These are phyloP conservation scores for Globia sparganii DNA, from an alignment of 2,888 invertebrate species.

Conservation along the genomic window DNA sequence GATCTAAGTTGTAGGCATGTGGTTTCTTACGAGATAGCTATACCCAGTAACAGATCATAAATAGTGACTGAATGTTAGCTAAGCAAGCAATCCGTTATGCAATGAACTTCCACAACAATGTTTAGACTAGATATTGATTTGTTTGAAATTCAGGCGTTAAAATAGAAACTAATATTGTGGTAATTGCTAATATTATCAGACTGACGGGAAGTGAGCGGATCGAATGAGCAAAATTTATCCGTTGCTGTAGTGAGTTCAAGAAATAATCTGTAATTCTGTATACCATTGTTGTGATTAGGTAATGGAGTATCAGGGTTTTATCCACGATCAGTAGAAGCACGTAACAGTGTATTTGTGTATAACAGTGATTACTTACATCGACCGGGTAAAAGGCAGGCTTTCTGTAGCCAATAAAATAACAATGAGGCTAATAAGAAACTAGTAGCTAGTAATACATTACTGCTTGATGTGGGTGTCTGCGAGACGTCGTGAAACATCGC, in stretches of 20 bases:
- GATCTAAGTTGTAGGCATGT: slow-evolving; percentile 17
- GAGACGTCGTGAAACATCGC: slow-evolving; percentile 39
- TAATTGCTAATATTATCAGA: slow-evolving; percentile 44
- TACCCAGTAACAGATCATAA: slow-evolving; percentile 30
- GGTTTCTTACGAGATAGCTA: slow-evolving; percentile 31
- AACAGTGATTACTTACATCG: slow-evolving; percentile 54
- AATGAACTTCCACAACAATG: slow-evolving; percentile 31
- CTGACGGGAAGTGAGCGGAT: slow-evolving; percentile 37
- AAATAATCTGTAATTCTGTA: slow-evolving; percentile 28
- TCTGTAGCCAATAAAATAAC: slow-evolving; percentile 59
- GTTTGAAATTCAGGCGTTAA: slow-evolving; percentile 39
- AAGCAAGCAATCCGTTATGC: slow-evolving; percentile 25
- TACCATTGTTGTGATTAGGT: slow-evolving; percentile 44
- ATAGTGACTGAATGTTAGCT: slow-evolving; percentile 19
- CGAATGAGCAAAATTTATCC: slow-evolving; percentile 37
- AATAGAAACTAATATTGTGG: slow-evolving; percentile 49
- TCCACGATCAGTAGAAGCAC: slow-evolving; percentile 34
- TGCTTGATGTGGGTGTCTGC: slow-evolving; percentile 47
- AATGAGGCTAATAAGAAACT: slow-evolving; percentile 55
- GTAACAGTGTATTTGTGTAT: slow-evolving; percentile 42
- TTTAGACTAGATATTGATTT: slow-evolving; percentile 35
- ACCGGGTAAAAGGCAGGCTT: slow-evolving; percentile 54
- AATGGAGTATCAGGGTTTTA: slow-evolving; percentile 44
- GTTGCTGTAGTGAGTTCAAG: slow-evolving; percentile 31
- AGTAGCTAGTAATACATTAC: slow-evolving; percentile 51